phyloP scores from a whole-genome alignment of 2,113 vertebrate genomes.

The Syngnathoides biaculeatus region DNA sequence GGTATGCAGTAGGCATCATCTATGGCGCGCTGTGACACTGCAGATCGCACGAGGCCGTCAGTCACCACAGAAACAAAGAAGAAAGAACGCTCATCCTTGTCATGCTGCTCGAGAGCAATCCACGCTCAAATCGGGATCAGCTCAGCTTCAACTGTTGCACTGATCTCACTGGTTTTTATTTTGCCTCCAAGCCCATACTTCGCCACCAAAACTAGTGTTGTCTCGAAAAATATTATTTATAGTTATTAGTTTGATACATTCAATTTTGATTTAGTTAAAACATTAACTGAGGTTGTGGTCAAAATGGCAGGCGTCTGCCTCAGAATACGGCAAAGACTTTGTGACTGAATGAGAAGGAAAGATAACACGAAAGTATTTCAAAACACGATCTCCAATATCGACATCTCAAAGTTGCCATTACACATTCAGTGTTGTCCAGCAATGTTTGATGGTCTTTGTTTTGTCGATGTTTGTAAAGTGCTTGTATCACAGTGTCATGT shows the following conservation, averaged over 20 bases:
- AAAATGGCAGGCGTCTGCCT: neutral
- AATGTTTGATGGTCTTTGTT: conserved; percentile 13
- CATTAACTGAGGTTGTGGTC: neutral
- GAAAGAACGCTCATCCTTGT: neutral
- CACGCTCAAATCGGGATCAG: neutral
- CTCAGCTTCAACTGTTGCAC: neutral
- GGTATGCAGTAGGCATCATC: conserved; percentile 85
- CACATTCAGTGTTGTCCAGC: conserved; percentile 8
- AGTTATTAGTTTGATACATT: neutral
- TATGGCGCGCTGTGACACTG: neutral
- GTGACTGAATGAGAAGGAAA: neutral
- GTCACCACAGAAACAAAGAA: neutral
- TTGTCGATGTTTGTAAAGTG: conserved; percentile 12
- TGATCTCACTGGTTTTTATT: neutral
- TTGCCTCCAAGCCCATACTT: neutral
- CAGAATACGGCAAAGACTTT: neutral
- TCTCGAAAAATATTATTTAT: neutral
- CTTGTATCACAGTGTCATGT: conserved; percentile 5
- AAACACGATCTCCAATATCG: neutral
- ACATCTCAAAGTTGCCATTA: neutral
- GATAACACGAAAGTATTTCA: neutral
- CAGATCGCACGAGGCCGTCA: conserved; percentile 6
- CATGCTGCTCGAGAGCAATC: neutral
- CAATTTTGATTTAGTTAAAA: neutral
- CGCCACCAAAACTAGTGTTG: neutral